Conservation (phyloP, 2,888 invertebrate species). For the Tenthredo amoena region DNA sequence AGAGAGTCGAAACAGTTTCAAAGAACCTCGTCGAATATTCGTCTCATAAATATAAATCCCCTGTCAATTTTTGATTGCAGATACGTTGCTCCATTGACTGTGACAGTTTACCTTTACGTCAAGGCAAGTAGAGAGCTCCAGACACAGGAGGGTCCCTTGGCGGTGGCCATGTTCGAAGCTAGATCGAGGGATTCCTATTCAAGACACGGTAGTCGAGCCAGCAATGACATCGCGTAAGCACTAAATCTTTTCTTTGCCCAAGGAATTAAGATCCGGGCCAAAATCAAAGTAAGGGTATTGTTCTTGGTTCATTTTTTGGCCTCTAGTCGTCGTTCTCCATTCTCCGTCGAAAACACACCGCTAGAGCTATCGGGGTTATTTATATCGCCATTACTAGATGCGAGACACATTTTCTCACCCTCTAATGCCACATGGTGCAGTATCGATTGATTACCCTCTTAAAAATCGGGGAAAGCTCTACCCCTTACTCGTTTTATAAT, state of each 20-base stretch:
- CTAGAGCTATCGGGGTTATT: background rate
- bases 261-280: background rate
- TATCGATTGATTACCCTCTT: background rate
- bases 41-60: background rate
- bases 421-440: background rate
- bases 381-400: background rate
- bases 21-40: background rate
- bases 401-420: background rate
- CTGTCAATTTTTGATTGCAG: slow-evolving; percentile 70
- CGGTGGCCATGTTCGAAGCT: slow-evolving; percentile 81
- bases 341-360: background rate
- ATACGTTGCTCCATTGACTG: slow-evolving; percentile 81
- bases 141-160: slow-evolving; percentile 79
- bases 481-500: background rate
- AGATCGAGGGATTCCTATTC: slow-evolving; percentile 71
- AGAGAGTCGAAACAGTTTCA: background rate
- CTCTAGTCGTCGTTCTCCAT: background rate
- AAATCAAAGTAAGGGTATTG: background rate
- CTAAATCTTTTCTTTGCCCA: slow-evolving; percentile 19
- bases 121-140: slow-evolving; percentile 83
- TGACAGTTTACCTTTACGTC: slow-evolving; percentile 84
- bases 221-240: slow-evolving; percentile 64
- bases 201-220: slow-evolving; percentile 60
- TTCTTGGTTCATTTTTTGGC: background rate
- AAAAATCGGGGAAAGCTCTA: background rate